Evolutionary conservation across 1,140 invertebrate species (phyloP).

Genomic region (Rhizoglyphus robini): DNA sequence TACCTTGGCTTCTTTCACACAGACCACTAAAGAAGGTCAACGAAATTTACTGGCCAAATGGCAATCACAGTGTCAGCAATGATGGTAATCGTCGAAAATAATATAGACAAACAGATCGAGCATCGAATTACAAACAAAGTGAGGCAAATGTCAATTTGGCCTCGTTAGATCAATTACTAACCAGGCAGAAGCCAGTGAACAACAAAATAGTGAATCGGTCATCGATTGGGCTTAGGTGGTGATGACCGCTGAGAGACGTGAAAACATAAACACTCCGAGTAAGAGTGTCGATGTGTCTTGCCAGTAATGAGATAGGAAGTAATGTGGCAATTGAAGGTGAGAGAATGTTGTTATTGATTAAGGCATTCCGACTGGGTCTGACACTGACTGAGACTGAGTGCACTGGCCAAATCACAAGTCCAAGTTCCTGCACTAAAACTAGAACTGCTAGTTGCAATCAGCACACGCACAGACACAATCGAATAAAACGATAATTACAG

Average conservation of each 20-base stretch:
- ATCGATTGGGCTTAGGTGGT: not conserved
- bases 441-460: not conserved
- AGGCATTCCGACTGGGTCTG: not conserved
- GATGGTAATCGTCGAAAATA: not conserved
- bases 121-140: not conserved
- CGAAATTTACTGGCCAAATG: not conserved
- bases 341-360: not conserved
- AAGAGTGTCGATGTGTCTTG: too few relatives aligned
- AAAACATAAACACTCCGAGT: not conserved
- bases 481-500: constrained; percentile 6
- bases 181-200: too few relatives aligned
- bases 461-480: not conserved
- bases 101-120: too few relatives aligned
- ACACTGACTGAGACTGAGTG: not conserved
- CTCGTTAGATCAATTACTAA: too few relatives aligned
- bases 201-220: not conserved
- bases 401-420: constrained; percentile 4
- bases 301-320: constrained; percentile 1
- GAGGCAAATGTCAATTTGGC: constrained; percentile 6
- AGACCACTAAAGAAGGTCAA: constrained; percentile 5
- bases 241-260: constrained; percentile 6
- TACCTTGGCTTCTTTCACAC: too few relatives aligned
- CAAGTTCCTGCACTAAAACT: not conserved
- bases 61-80: not conserved
- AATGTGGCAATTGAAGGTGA: constrained; percentile 10